Percentiles rank a stretch among this genome's conserved stretches.
These are phyloP conservation scores for Periphyllus acericola DNA, from an alignment of 2,888 invertebrate genomes.

Conservation along the genomic window DNA sequence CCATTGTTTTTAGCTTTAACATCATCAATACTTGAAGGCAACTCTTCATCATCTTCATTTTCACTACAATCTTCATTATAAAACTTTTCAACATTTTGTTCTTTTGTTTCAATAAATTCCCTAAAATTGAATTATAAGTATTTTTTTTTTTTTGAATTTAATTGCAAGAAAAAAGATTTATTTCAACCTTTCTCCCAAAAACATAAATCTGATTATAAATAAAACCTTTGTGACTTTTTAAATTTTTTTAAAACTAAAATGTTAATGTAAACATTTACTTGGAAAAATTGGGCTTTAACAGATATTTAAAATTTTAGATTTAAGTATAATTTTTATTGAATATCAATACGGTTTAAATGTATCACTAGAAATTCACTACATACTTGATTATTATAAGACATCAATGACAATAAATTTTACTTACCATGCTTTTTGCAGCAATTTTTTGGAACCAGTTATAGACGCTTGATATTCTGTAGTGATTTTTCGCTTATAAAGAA, in stretches of 20 bases:
- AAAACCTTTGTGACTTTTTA: too few relatives aligned
- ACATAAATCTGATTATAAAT: too few relatives aligned
- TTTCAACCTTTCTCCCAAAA: too few relatives aligned
- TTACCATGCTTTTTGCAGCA: conserved; percentile 75
- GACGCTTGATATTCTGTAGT: conserved; percentile 66
- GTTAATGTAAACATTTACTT: too few relatives aligned
- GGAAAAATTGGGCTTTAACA: too few relatives aligned
- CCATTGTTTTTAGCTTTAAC: background rate
- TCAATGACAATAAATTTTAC: conserved; percentile 65
- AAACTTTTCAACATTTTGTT: conserved; percentile 62
- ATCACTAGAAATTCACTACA: too few relatives aligned
- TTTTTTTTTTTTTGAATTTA: background rate
- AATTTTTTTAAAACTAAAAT: too few relatives aligned
- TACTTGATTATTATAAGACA: background rate
- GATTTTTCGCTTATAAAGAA: conserved; percentile 72
- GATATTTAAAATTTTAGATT: too few relatives aligned
- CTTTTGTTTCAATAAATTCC: conserved; percentile 56
- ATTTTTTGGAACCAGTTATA: conserved; percentile 52
- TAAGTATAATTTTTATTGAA: background rate
- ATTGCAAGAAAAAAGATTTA: background rate
- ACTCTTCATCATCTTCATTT: background rate
- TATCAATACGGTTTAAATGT: background rate
- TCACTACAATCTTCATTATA: conserved; percentile 55
- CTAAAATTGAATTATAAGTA: conserved; percentile 33
- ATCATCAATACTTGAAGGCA: background rate